Base-by-base conservation (phyloP, 2,888 invertebrate genomes). In the Dilophus febrilis region DNA sequence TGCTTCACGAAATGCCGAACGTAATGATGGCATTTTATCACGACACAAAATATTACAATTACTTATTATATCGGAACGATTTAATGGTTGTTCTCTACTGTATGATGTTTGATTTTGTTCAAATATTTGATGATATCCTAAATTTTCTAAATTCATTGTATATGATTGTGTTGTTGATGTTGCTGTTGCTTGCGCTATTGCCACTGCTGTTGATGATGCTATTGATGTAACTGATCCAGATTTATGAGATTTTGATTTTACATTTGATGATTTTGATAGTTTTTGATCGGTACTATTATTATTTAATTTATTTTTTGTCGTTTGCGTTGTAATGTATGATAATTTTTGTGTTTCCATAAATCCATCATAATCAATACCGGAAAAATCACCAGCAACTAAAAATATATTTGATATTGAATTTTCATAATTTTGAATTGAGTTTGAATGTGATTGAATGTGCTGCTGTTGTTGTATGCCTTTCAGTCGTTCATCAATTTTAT, bases 371-470 rank as follows among this genome's bases (percentile, higher is more conserved):
- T 44, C 32, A 36, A 51, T 46, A 38, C 48, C 46, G 10, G 56
- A 53, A 48, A 57, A 58, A 53, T 61, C 62, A 5, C 56, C 55
- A 36, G 58, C 51, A 29, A 58, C 50, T 40, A 59, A 44, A 35
- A 56, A 47, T 42, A 51, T 46, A 42, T 55, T 55, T 34, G 52
- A 34, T n/a, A n/a, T n/a, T n/a, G n/a, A n/a, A n/a, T n/a, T n/a
- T n/a, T n/a, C n/a, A n/a, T n/a, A n/a, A n/a, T n/a, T n/a, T n/a
- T n/a, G n/a, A n/a, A n/a, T n/a, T n/a, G n/a, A n/a, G n/a, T n/a
- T n/a, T n/a, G n/a, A 29, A 16, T 29, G 30, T 36, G 22, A n/a
- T 27, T 13, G n/a, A 12, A 16, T n/a, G n/a, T n/a, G n/a, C n/a
- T n/a, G n/a, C n/a, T n/a, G n/a, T n/a, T n/a, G n/a, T n/a, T n/a